phyloP scores from a whole-genome alignment of 2,888 invertebrate species.

The Molanna angustata region DNA sequence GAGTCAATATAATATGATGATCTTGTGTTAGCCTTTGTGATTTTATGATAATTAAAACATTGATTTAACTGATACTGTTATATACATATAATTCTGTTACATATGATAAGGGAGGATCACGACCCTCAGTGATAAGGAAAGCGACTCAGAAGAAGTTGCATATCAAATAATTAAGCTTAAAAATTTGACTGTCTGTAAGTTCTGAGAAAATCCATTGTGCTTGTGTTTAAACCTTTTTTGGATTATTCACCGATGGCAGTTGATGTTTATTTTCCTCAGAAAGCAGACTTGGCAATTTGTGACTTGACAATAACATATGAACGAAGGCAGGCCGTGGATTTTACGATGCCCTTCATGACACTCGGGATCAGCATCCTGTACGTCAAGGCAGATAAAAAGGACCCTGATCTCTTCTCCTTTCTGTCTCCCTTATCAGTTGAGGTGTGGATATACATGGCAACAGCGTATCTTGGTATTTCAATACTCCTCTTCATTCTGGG shows the following conservation, averaged over 20 bases:
- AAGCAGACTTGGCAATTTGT: constrained; percentile 92
- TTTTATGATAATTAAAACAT: too few species aligned
- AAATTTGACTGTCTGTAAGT: too few species aligned
- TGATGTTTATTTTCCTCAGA: constrained; percentile 53
- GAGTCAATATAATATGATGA: too few species aligned
- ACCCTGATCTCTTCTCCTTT: constrained; percentile 86
- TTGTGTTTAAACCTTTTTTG: too few species aligned
- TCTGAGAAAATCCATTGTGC: too few species aligned
- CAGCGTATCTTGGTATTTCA: constrained; percentile 80
- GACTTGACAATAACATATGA: constrained; percentile 94
- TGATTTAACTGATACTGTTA: too few species aligned
- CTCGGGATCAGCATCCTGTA: constrained; percentile 88
- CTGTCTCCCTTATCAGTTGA: constrained; percentile 81
- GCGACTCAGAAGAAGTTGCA: too few species aligned
- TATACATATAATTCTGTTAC: too few species aligned
- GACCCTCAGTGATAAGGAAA: too few species aligned
- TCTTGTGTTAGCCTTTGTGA: too few species aligned
- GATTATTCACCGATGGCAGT: not conserved
- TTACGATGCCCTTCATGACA: constrained; percentile 97
- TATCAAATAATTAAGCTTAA: too few species aligned
- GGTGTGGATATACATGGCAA: constrained; percentile 89
- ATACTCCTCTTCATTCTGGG: constrained; percentile 79
- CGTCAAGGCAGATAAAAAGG: constrained; percentile 72
- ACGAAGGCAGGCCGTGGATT: constrained; percentile 83
- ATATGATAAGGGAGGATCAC: too few species aligned